Evolutionary conservation across 1,140 invertebrate genomes (phyloP), one percentile per base, ranked within the genome.

Genomic region (Argopecten irradians): DNA sequence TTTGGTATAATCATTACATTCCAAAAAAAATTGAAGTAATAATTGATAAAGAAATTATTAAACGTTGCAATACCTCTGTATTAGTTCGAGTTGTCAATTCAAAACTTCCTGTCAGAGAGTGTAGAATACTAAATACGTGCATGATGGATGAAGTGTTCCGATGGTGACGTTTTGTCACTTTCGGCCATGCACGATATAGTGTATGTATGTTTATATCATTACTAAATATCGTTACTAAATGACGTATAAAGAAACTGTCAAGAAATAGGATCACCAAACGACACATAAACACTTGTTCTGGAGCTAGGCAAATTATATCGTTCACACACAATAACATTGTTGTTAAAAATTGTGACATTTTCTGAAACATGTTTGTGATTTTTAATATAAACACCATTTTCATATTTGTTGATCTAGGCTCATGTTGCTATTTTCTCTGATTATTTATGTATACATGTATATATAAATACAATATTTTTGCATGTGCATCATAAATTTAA

Each of bases 131-230:
- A 71, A 71, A 28, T 71, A 71, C 55, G 22, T n/a, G 55, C 28
- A 28, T 71, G 55, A 71, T 71, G 55, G 55, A 71, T 71, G 55
- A 71, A n/a, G 55, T 71, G 55, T 71, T 71, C 55, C 55, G 55
- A 71, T 22, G 55, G 55, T 71, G 55, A 71, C 55, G 55, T 71
- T 71, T n/a, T n/a, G 55, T 71, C 55, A 71, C 55, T 71, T n/a
- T 71, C 55, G n/a, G 55, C 55, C n/a, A 5, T 71, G 22, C 22
- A 71, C 1, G 55, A 22, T 22, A 71, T 71, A 71, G n/a, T 28
- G 19, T 28, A 71, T 71, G 22, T n/a, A 71, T 28, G 16, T 28
- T 71, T 28, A 5, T 1, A 71, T 5, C 55, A 28, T 71, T 8
- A 28, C 11, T 28, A 8, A 11, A 71, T 71, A n/a, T n/a, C 5